Conservation (phyloP, 2,888 invertebrate species). For the Brachypalpus laphriformis region DNA sequence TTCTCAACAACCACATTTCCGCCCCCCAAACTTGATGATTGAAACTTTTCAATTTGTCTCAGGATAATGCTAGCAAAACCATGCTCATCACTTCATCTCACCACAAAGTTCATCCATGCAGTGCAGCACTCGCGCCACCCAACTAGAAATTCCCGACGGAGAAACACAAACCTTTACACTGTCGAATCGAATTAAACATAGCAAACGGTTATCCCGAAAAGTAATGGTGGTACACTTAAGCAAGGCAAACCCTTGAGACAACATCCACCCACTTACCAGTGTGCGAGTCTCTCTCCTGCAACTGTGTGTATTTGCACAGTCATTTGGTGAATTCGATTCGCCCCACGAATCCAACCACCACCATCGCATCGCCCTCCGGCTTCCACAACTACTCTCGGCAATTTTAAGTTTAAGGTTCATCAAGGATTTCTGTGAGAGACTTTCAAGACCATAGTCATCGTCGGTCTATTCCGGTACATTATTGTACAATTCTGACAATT, state of each 20-base stretch:
- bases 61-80: not conserved
- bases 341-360: not conserved
- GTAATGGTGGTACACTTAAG: conserved; percentile 59
- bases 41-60: not conserved
- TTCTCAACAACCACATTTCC: too few relatives aligned
- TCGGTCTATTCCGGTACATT: conserved; percentile 57
- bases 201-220: conserved; percentile 70
- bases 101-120: conserved; percentile 44
- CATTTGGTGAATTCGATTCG: conserved; percentile 63
- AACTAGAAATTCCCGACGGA: conserved; percentile 57
- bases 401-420: conserved; percentile 70
- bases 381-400: conserved; percentile 28
- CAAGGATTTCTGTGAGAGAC: conserved; percentile 59
- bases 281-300: conserved; percentile 28
- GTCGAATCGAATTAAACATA: conserved; percentile 71
- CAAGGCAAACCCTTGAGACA: conserved; percentile 67
- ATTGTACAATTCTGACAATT: conserved; percentile 57
- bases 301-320: conserved; percentile 69
- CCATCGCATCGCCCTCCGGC: not conserved
- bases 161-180: conserved; percentile 65
- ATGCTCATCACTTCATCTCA: not conserved
- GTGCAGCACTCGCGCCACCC: conserved; percentile 39
- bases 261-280: conserved; percentile 68
- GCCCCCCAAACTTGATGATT: not conserved
- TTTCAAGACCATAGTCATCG: conserved; percentile 47